A percentile compares a stretch with the other conserved stretches of the same genome.
Conservation (phyloP, 2,888 invertebrate species). For the Byasa hedistus region DNA sequence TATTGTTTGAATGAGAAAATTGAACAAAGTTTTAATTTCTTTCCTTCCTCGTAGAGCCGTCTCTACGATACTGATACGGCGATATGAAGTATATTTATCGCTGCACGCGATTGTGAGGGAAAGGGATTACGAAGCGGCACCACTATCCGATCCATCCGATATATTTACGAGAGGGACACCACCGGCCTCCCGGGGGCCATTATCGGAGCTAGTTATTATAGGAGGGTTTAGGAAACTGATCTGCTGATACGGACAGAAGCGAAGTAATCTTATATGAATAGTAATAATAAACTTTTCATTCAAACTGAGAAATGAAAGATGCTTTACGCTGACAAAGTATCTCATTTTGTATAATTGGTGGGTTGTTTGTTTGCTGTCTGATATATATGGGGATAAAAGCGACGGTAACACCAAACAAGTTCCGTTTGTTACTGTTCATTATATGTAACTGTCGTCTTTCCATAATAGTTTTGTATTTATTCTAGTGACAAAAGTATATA, state of each 20-base stretch:
- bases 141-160: constrained; percentile 8
- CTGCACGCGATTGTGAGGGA: constrained; percentile 14
- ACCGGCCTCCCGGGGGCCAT: constrained; percentile 6
- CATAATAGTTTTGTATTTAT: too few species aligned
- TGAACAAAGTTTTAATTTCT: too few species aligned
- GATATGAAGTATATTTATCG: constrained; percentile 21
- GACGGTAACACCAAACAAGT: too few species aligned
- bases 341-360: too few species aligned
- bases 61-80: constrained; percentile 15
- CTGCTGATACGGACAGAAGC: constrained; percentile 3
- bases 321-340: too few species aligned
- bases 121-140: constrained; percentile 13
- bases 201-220: constrained; percentile 16
- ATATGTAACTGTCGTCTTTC: too few species aligned
- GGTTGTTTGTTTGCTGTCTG: too few species aligned
- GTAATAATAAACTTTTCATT: neutral
- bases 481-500: too few species aligned
- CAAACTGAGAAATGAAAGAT: too few species aligned
- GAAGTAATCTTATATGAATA: constrained; percentile 8
- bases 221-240: constrained; percentile 7
- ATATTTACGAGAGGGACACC: constrained; percentile 16
- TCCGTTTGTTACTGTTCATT: too few species aligned
- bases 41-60: neutral
- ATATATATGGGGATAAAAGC: too few species aligned
- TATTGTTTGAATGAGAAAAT: too few species aligned